Evolutionary conservation across 2,113 vertebrate genomes (phyloP).

Genomic region (Spilogale gracilis): DNA sequence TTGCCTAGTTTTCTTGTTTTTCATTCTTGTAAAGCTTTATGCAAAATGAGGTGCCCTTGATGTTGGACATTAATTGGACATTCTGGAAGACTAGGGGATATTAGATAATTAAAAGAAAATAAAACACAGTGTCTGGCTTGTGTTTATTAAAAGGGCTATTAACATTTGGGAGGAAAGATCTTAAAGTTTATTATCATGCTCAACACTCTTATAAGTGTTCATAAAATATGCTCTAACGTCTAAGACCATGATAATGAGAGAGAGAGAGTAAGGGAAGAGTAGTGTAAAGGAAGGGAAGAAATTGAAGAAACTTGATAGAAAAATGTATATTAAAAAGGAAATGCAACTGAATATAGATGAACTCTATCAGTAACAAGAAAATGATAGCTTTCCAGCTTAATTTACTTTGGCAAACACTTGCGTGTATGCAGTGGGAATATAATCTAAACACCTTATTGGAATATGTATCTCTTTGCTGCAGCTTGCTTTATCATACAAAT

Average conservation of each 20-base stretch:
- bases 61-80: background rate
- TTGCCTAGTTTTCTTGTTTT: background rate
- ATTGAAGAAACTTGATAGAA: slow-evolving; percentile 70
- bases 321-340: slow-evolving; percentile 77
- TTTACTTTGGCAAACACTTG: slow-evolving; percentile 75
- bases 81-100: background rate
- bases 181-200: background rate
- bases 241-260: slow-evolving; percentile 41
- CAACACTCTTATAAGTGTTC: background rate
- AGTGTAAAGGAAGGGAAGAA: slow-evolving; percentile 45
- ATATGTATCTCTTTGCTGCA: slow-evolving; percentile 78
- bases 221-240: slow-evolving; percentile 49
- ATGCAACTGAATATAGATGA: slow-evolving; percentile 64
- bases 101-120: background rate
- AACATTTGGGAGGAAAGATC: background rate
- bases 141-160: slow-evolving; percentile 59
- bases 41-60: background rate
- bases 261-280: background rate
- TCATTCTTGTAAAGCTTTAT: background rate
- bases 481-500: slow-evolving; percentile 76
- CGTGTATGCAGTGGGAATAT: slow-evolving; percentile 58
- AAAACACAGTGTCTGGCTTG: background rate
- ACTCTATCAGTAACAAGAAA: slow-evolving; percentile 76
- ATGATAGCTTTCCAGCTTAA: slow-evolving; percentile 50
- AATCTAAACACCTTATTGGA: slow-evolving; percentile 81